Evolutionary conservation across 1,140 invertebrate genomes (phyloP), one percentile per base, ranked within the genome.

Genomic region (Himalopsyche phryganea): DNA sequence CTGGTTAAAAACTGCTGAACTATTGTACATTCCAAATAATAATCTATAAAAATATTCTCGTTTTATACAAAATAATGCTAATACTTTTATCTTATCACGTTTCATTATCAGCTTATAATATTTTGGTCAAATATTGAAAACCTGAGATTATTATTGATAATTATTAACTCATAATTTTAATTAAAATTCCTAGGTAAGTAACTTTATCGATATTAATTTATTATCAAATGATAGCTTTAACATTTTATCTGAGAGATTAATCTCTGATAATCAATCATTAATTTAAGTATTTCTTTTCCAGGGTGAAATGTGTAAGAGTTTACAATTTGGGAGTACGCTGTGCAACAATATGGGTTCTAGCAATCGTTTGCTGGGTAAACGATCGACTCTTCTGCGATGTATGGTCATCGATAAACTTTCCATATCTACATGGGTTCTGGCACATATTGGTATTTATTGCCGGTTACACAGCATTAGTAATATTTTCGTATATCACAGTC

Each of bases 381-480:
- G 89, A 91, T 73, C 75, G 86, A 17, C 71, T 90, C 60, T 87
- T 90, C 70, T 91, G 89, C 68, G 86, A 89, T 65, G 81, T 85
- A 15, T 90, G 87, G 87, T 79, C 85, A 0, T 80, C 81, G 6
- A 78, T 90, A 14, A 83, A 88, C 69, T 88, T 91, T 65, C 88
- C 88, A 0, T 90, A 91, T 72, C 75, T 91, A 61, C 89, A 91
- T 70, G 87, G 85, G 11, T 76, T 90, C 6, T 91, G 88, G 88
- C 89, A 91, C 71, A 76, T 91, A 14, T 81, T 91, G 36, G 90
- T 90, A 61, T 90, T 89, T 61, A 87, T 91, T 40, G 83, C 87
- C 0, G 83, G 85, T 41, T 90, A 90, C 57, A 85, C 85, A 6
- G 84, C 84, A 6, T 77, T 87, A 32, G 88, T 91, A 15, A 76